Evolutionary conservation across 1,140 invertebrate species (phyloP).

Genomic region (Brevipalpus yothersi): DNA sequence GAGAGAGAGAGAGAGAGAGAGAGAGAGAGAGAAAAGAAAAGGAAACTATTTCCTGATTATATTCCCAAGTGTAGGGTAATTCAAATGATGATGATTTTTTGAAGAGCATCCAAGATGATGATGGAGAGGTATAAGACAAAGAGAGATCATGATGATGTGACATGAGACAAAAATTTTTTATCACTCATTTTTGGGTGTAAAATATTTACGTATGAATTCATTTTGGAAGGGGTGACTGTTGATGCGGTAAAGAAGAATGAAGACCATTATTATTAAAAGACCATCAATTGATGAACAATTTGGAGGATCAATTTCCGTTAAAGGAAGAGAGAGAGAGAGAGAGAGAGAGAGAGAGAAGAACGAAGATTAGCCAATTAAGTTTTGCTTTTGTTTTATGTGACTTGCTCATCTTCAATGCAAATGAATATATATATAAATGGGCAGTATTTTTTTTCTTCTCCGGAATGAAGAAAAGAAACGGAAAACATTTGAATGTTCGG

Average conservation of each 20-base stretch:
- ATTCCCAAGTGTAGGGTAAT: not conserved
- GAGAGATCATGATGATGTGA: not conserved
- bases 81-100: not conserved
- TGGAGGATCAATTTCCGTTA: not conserved
- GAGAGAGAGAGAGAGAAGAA: not conserved
- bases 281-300: not conserved
- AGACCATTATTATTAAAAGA: not conserved
- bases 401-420: too few relatives aligned
- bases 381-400: too few relatives aligned
- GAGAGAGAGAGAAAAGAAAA: too few relatives aligned
- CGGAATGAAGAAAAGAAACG: too few relatives aligned
- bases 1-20: too few relatives aligned
- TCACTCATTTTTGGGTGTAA: not conserved
- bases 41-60: too few relatives aligned
- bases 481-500: too few relatives aligned
- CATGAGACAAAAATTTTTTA: not conserved
- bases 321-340: not conserved
- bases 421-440: too few relatives aligned
- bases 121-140: not conserved
- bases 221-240: not conserved
- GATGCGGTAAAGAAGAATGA: not conserved
- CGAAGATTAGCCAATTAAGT: too few relatives aligned
- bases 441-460: too few relatives aligned
- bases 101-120: not conserved
- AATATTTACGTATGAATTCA: too few relatives aligned